These are phyloP conservation scores for Carposina sasakii DNA, from an alignment of 1,140 invertebrate species.

Conservation along the genomic window DNA sequence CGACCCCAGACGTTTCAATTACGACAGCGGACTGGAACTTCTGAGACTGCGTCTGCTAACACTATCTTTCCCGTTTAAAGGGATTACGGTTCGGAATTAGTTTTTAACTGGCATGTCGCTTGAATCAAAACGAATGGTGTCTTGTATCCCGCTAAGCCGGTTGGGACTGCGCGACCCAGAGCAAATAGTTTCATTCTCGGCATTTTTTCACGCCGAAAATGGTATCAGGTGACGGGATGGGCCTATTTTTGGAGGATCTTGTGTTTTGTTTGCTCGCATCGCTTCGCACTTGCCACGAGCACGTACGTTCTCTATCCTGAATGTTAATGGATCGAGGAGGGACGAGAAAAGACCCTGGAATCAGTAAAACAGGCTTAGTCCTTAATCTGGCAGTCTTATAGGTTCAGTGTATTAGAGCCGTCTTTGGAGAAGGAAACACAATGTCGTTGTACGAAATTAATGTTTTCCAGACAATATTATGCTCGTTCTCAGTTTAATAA, in stretches of 20 bases:
- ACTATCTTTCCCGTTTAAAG: neutral
- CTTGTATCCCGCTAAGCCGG: neutral
- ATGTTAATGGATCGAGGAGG: too few relatives aligned
- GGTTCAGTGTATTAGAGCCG: too few relatives aligned
- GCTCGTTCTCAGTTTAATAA: too few relatives aligned
- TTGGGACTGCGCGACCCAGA: neutral
- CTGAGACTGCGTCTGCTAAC: too few relatives aligned
- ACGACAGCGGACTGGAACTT: slow-evolving; percentile 34
- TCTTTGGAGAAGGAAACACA: too few relatives aligned
- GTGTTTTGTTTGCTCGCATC: slow-evolving; percentile 57
- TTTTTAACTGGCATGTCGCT: neutral
- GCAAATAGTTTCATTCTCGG: neutral
- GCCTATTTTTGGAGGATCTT: slow-evolving; percentile 40
- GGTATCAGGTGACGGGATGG: slow-evolving; percentile 29
- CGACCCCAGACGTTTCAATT: slow-evolving; percentile 52
- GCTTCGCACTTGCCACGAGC: slow-evolving; percentile 46
- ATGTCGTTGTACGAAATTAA: too few relatives aligned
- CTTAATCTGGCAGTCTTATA: too few relatives aligned
- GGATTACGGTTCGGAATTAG: neutral
- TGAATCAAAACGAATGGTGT: neutral
- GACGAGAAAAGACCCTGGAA: too few relatives aligned
- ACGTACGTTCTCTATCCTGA: slow-evolving; percentile 43
- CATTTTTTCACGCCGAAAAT: slow-evolving; percentile 17
- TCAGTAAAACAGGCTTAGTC: too few relatives aligned
- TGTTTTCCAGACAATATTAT: too few relatives aligned